Conservation (phyloP, 2,797 vertebrate species). For the Ataeniobius toweri region DNA sequence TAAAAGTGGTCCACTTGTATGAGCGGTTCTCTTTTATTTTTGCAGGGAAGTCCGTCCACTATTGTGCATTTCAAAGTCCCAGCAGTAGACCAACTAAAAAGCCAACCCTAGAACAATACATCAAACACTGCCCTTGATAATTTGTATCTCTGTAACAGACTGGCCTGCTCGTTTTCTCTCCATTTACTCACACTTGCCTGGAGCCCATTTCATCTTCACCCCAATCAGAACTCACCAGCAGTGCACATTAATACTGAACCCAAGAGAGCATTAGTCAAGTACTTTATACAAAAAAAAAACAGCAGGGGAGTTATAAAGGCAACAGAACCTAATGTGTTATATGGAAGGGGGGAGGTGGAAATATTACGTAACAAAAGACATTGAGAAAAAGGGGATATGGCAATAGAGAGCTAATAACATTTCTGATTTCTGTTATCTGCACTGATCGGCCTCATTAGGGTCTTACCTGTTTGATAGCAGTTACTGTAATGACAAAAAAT, state of each 20-base stretch:
- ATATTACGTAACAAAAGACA: constrained; percentile 23
- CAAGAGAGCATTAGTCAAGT: constrained; percentile 54
- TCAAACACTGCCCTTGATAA: constrained; percentile 63
- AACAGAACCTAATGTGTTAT: constrained; percentile 17
- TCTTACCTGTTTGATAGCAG: constrained; percentile 97
- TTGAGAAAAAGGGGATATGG: constrained; percentile 19
- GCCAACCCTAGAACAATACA: constrained; percentile 67
- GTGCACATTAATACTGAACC: constrained; percentile 56
- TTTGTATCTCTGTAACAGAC: constrained; percentile 59
- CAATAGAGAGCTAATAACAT: constrained; percentile 14
- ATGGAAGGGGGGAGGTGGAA: background rate
- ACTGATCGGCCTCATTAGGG: constrained; percentile 2
- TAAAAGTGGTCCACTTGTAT: constrained; percentile 43
- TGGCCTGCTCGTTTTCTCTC: constrained; percentile 29
- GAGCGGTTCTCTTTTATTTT: constrained; percentile 57
- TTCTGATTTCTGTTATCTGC: constrained; percentile 1
- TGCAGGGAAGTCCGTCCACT: constrained; percentile 67
- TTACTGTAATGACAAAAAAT: constrained; percentile 98
- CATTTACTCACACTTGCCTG: constrained; percentile 42
- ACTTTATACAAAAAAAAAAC: constrained; percentile 55
- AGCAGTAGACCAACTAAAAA: constrained; percentile 48
- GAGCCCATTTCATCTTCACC: constrained; percentile 48
- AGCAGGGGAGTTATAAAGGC: constrained; percentile 35
- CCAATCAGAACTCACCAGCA: constrained; percentile 54
- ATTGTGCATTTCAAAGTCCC: constrained; percentile 69